These are phyloP conservation scores for Pristionchus mayeri DNA, from an alignment of 2,888 invertebrate species.

Conservation along the genomic window DNA sequence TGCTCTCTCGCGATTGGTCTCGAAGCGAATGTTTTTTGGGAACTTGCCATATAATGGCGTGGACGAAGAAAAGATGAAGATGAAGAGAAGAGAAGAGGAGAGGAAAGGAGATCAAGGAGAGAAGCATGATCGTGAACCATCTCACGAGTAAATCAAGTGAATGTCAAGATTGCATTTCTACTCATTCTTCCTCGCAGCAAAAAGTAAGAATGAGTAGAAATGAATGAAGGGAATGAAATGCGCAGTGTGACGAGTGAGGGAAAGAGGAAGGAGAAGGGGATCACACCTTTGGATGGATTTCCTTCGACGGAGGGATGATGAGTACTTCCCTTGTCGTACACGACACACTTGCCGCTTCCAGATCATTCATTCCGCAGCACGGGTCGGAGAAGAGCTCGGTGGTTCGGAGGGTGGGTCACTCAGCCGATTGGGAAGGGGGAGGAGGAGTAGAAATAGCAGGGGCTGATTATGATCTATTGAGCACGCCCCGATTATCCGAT, in stretches of 20 bases:
- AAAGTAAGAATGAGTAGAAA: neutral
- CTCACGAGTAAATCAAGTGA: neutral
- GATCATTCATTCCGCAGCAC: conserved; percentile 14
- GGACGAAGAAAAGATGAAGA: no score
- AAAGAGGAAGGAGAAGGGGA: neutral
- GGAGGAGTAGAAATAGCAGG: neutral
- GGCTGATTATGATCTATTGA: conserved; percentile 41
- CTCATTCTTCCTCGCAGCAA: neutral
- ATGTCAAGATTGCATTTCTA: neutral
- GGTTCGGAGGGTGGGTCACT: neutral
- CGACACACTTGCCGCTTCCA: conserved; percentile 22
- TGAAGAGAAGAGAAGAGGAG: no score
- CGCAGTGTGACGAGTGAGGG: neutral
- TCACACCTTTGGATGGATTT: neutral
- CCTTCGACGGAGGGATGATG: neutral
- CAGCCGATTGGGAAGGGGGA: neutral
- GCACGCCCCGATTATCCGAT: conserved; percentile 22
- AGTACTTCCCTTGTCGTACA: neutral
- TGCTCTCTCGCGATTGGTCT: no score
- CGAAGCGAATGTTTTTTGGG: no score
- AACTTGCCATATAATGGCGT: no score
- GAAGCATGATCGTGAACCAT: neutral
- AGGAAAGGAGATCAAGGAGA: no score
- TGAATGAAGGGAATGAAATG: no score
- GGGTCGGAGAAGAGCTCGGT: neutral